Percentiles rank a stretch among this genome's conserved stretches.
Conservation (phyloP, 2,797 vertebrate genomes). For the Typhlichthys subterraneus region DNA sequence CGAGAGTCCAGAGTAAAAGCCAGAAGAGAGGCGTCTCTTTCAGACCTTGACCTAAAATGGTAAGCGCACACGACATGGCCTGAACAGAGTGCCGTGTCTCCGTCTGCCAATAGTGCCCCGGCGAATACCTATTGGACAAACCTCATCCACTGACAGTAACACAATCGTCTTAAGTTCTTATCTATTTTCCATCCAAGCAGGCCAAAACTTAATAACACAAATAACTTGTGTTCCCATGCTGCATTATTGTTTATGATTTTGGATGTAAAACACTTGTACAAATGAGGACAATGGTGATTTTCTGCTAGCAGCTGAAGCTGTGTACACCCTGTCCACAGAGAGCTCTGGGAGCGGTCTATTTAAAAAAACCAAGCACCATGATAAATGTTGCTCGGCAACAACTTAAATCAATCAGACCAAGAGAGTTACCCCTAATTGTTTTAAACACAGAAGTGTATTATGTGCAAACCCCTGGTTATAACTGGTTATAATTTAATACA, state of each 20-base stretch:
- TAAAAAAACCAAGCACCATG: slow-evolving; percentile 57
- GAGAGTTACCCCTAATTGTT: slow-evolving; percentile 44
- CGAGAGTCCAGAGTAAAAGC: slow-evolving; percentile 48
- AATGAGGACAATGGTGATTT: slow-evolving; percentile 65
- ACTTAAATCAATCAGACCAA: slow-evolving; percentile 69
- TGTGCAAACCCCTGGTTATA: slow-evolving; percentile 16
- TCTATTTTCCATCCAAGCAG: slow-evolving; percentile 9
- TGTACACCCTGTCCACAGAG: slow-evolving; percentile 50
- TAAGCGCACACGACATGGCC: slow-evolving; percentile 56
- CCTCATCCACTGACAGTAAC: slow-evolving; percentile 28
- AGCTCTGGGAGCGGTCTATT: slow-evolving; percentile 41
- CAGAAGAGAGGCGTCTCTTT: slow-evolving; percentile 45
- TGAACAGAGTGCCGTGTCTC: slow-evolving; percentile 38
- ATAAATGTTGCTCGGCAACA: slow-evolving; percentile 59
- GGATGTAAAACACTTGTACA: slow-evolving; percentile 14
- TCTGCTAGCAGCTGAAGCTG: slow-evolving; percentile 67
- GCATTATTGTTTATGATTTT: slow-evolving; percentile 17
- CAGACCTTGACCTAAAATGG: slow-evolving; percentile 74
- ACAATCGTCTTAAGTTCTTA: slow-evolving; percentile 30
- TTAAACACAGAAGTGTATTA: slow-evolving; percentile 10
- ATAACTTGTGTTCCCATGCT: slow-evolving; percentile 1
- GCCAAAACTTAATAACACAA: slow-evolving; percentile 35
- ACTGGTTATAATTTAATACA: slow-evolving; percentile 54
- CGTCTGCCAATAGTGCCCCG: slow-evolving; percentile 58
- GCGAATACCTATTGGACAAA: slow-evolving; percentile 29